Evolutionary conservation across 2,113 vertebrate species (phyloP).

Genomic region (Lampris megalopsis): DNA sequence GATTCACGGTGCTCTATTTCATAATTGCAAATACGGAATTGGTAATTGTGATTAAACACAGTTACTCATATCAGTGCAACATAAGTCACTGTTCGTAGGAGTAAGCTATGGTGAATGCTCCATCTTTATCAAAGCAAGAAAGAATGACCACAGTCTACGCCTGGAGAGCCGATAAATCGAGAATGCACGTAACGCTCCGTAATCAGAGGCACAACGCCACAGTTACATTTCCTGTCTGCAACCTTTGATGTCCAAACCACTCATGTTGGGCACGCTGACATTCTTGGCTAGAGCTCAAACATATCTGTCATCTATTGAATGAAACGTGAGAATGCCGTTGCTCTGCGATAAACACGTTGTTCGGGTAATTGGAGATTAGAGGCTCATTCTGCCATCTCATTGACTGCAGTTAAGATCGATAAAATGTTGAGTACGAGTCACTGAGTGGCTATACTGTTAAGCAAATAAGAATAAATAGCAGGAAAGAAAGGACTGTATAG

Average conservation of each 20-base stretch:
- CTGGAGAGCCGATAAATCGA: too few species aligned
- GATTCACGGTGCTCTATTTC: slow-evolving; percentile 51
- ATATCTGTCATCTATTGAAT: background rate
- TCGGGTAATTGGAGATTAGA: background rate
- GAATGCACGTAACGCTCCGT: background rate
- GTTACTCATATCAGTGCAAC: slow-evolving; percentile 40
- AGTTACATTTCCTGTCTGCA: background rate
- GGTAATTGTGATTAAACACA: slow-evolving; percentile 66
- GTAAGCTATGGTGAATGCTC: too few species aligned
- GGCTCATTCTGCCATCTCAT: background rate
- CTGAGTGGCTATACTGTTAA: slow-evolving; percentile 4
- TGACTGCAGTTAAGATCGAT: slow-evolving; percentile 14
- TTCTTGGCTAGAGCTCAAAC: background rate
- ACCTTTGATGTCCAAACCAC: slow-evolving; percentile 14
- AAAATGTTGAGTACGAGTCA: background rate
- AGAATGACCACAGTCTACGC: too few species aligned
- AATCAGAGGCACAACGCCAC: background rate
- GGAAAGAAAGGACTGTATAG: too few species aligned
- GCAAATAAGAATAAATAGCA: too few species aligned
- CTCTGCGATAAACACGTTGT: background rate
- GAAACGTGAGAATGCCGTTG: background rate
- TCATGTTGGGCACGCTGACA: background rate
- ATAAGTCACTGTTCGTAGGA: background rate
- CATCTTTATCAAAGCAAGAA: too few species aligned
- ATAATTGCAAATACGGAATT: slow-evolving; percentile 65